Conservation (phyloP, 2,888 invertebrate species). For the Tenodera sinensis region DNA sequence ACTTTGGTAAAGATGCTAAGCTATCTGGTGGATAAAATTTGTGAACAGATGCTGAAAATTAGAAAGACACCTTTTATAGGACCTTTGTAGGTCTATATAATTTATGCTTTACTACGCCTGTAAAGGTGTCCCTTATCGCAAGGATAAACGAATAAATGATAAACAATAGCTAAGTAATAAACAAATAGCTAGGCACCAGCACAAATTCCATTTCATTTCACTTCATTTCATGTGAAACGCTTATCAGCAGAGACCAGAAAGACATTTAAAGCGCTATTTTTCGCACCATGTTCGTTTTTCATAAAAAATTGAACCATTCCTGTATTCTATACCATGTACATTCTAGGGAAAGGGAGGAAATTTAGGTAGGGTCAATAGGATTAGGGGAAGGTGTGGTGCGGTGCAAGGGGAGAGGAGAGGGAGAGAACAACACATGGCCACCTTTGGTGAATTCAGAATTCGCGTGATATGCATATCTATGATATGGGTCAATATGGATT, state of each 20-base stretch:
- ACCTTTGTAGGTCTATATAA: too few species aligned
- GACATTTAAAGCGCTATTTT: not conserved
- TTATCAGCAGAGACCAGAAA: not conserved
- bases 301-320: not conserved
- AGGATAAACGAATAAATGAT: not conserved
- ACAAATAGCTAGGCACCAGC: too few species aligned
- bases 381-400: not conserved
- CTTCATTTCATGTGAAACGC: not conserved
- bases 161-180: too few species aligned
- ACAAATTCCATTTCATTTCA: not conserved
- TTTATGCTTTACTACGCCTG: too few species aligned
- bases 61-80: too few species aligned
- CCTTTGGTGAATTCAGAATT: not conserved
- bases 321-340: not conserved
- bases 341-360: not conserved
- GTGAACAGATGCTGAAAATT: too few species aligned
- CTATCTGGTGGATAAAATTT: too few species aligned
- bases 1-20: too few species aligned
- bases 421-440: not conserved
- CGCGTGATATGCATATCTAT: conserved; percentile 24
- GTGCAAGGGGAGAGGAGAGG: not conserved
- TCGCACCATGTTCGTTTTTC: not conserved
- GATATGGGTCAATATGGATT: conserved; percentile 20
- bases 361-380: not conserved
- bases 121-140: not conserved